Base-by-base conservation (phyloP, 1,140 invertebrate species). In the Paraescarpia echinospica region DNA sequence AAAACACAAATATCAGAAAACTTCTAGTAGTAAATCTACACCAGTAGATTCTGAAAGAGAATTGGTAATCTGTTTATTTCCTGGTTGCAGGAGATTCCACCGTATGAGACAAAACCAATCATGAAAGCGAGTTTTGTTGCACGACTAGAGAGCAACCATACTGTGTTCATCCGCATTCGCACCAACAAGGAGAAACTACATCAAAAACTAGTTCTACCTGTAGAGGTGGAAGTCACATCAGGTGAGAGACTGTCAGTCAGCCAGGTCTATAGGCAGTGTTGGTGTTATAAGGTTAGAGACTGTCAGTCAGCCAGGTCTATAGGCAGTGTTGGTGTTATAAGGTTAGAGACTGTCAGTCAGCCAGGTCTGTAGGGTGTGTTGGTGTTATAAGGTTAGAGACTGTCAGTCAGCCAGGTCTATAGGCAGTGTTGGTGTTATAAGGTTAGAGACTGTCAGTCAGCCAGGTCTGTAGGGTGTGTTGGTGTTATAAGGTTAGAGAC, bases 111-210 rank as follows among this genome's bases (percentile, higher is more conserved):
- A 34, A 98, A 98, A 95, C 97, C 98, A 93, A 97, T 99, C 90
- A 99, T 99, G 96, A 97, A 97, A 95, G 97, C 99, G 93, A 97
- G 97, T 94, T 98, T 98, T 96, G 96, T 98, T 96, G 98, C 97
- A 93, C 96, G 97, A 95, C 96, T 96, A 94, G 97, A 98, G 96
- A 97, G 97, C 95, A 98, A 98, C 96, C 97, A 98, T 95, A 98
- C 98, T 92, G 97, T 98, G 89, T 98, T 98, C 95, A 97, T 98
- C 94, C 97, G 97, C 95, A 97, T 98, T 94, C 97, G 97, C 96
- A 97, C 98, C 41, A 98, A 98, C 95, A 97, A 97, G 94, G 97
- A 97, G 92, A 97, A 97, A 94, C 96, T 97, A 93, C 96, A 98
- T 91, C 93, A 95, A 59, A 93, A 95, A 59, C 93, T 96, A 90